phyloP scores from a whole-genome alignment of 2,888 invertebrate genomes.

The Drosophila kokeensis region DNA sequence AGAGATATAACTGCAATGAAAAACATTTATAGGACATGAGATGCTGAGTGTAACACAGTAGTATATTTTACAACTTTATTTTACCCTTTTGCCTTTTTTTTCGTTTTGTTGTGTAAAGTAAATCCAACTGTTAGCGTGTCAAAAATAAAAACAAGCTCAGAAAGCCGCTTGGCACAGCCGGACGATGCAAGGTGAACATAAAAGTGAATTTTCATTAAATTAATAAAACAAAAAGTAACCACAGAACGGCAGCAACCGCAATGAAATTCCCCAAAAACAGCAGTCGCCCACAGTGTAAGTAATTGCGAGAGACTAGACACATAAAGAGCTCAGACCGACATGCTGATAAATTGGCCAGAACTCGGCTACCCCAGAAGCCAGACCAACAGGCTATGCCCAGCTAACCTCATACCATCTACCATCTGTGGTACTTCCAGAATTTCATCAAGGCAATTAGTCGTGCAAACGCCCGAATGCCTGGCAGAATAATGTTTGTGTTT shows the following conservation, averaged over 20 bases:
- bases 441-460: conserved; percentile 78
- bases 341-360: conserved; percentile 62
- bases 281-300: conserved; percentile 30
- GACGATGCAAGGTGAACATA: background rate
- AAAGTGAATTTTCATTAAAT: conserved; percentile 69
- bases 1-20: background rate
- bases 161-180: background rate
- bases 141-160: conserved; percentile 12
- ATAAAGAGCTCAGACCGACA: conserved; percentile 48
- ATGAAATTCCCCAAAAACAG: conserved; percentile 33
- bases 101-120: background rate
- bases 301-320: conserved; percentile 50
- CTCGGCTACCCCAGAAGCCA: background rate
- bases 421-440: conserved; percentile 51
- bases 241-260: conserved; percentile 45
- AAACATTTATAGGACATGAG: background rate
- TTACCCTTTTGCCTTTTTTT: background rate
- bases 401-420: background rate
- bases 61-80: background rate
- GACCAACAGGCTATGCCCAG: background rate
- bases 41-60: background rate
- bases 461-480: conserved; percentile 49
- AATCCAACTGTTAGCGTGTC: conserved; percentile 23
- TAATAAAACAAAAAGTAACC: conserved; percentile 61
- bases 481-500: conserved; percentile 14